A percentile compares a stretch with the other conserved stretches of the same genome.
These are phyloP conservation scores for Diplodus sargus DNA, from an alignment of 2,797 vertebrate species.

Conservation along the genomic window DNA sequence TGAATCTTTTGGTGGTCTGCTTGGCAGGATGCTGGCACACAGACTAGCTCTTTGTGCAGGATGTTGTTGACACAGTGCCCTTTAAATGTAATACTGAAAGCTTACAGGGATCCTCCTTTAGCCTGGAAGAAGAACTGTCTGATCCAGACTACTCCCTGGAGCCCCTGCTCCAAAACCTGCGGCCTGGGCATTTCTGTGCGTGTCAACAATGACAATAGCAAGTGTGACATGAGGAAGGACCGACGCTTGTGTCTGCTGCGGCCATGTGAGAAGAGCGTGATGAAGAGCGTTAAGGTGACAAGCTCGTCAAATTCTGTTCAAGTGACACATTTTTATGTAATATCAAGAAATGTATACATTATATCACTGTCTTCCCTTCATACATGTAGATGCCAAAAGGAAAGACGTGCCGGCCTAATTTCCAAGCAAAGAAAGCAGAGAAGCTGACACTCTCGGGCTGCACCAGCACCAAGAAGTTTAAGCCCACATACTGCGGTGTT, in stretches of 20 bases:
- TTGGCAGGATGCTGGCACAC: not conserved
- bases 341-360: not conserved
- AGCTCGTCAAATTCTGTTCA: not conserved
- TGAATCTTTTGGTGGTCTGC: slow-evolving; percentile 14
- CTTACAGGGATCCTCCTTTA: slow-evolving; percentile 93
- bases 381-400: slow-evolving; percentile 88
- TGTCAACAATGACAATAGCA: slow-evolving; percentile 92
- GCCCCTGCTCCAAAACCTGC: slow-evolving; percentile 93
- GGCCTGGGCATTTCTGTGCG: slow-evolving; percentile 93
- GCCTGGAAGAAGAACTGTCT: slow-evolving; percentile 95
- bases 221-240: slow-evolving; percentile 94
- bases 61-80: slow-evolving; percentile 75
- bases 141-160: slow-evolving; percentile 94
- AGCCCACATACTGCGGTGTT: slow-evolving; percentile 91
- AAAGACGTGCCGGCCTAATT: slow-evolving; percentile 91
- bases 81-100: slow-evolving; percentile 87
- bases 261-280: slow-evolving; percentile 86
- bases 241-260: slow-evolving; percentile 91
- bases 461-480: slow-evolving; percentile 88
- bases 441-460: slow-evolving; percentile 92
- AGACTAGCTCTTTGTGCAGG: slow-evolving; percentile 31
- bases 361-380: not conserved
- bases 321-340: not conserved
- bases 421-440: slow-evolving; percentile 89
- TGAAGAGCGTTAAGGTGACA: slow-evolving; percentile 89